These are phyloP conservation scores for Diceros bicornis DNA, from an alignment of 2,797 vertebrate species.

Conservation along the genomic window DNA sequence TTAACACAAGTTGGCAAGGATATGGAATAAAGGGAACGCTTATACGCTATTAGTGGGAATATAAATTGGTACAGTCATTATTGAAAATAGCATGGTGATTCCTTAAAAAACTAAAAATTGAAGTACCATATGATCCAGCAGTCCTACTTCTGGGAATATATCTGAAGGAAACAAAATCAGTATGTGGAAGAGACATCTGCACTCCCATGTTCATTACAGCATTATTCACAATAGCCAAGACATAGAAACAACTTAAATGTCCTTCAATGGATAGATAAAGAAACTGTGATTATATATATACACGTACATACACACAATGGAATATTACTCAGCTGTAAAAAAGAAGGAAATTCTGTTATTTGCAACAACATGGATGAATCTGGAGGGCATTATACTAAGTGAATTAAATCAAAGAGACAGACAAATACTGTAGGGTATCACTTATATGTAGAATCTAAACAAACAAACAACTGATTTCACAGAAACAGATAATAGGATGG, in stretches of 20 bases:
- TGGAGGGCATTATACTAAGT: not conserved
- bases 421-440: not conserved
- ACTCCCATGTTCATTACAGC: not conserved
- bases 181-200: not conserved
- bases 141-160: not conserved
- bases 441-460: not conserved
- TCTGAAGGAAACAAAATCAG: not conserved
- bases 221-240: not conserved
- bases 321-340: not conserved
- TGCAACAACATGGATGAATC: not conserved
- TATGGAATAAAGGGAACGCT: not conserved
- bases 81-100: not conserved
- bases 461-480: not conserved
- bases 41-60: not conserved
- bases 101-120: not conserved
- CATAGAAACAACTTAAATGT: not conserved
- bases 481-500: not conserved
- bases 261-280: not conserved
- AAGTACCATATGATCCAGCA: not conserved
- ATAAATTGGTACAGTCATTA: not conserved
- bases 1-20: not conserved
- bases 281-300: not conserved
- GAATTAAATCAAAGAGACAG: not conserved
- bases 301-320: not conserved
- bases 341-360: not conserved